Evolutionary conservation across 2,797 vertebrate genomes (phyloP).

Genomic region (Ctenopoma multispine): DNA sequence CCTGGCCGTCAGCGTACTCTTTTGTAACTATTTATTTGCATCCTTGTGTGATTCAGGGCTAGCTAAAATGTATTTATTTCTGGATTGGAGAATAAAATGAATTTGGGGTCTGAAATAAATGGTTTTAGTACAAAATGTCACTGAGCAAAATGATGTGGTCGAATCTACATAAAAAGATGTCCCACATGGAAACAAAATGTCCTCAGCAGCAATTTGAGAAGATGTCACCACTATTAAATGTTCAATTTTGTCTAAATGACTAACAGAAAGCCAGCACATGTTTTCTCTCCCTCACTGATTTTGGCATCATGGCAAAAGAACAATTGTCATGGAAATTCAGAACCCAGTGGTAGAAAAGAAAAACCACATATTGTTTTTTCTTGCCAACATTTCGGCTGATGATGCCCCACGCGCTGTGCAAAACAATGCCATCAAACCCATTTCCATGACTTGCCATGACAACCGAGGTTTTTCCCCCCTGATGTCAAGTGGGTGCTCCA

Average conservation of each 20-base stretch:
- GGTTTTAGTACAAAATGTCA: constrained; percentile 54
- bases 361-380: constrained; percentile 34
- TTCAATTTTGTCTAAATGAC: constrained; percentile 28
- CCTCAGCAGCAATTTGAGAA: constrained; percentile 32
- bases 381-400: constrained; percentile 45
- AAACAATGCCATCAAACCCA: constrained; percentile 71
- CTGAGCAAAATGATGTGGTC: constrained; percentile 46
- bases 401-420: constrained; percentile 38
- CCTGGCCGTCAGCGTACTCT: constrained; percentile 45
- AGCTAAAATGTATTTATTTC: constrained; percentile 58
- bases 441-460: constrained; percentile 65
- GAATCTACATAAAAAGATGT: constrained; percentile 38
- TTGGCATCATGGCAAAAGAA: constrained; percentile 33
- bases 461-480: constrained; percentile 33
- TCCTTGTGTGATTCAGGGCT: constrained; percentile 31
- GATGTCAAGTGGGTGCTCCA: constrained; percentile 52
- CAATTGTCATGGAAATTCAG: constrained; percentile 36
- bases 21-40: constrained; percentile 67
- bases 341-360: constrained; percentile 34
- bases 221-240: constrained; percentile 51
- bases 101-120: constrained; percentile 61
- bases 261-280: constrained; percentile 33
- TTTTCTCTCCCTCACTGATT: constrained; percentile 8
- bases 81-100: constrained; percentile 52
- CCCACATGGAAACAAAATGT: constrained; percentile 49